phyloP scores from a whole-genome alignment of 2,888 invertebrate species.

The Timandra comae region DNA sequence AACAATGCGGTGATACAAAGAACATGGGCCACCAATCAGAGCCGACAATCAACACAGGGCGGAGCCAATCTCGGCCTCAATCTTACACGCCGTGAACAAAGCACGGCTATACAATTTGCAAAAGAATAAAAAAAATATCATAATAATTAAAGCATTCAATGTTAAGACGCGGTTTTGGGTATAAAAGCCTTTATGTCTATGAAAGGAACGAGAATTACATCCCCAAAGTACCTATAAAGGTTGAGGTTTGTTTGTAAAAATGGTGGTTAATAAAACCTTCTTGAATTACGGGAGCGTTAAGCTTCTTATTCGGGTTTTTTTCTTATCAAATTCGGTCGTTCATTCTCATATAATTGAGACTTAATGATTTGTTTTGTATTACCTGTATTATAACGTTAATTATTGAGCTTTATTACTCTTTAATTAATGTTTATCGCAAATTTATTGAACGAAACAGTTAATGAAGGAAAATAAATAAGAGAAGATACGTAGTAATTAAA shows the following conservation, averaged over 20 bases:
- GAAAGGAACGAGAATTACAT: constrained; percentile 25
- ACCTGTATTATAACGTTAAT: no score
- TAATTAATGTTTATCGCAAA: no score
- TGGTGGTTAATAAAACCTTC: constrained; percentile 13
- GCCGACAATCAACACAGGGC: constrained; percentile 48
- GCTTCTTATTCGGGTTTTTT: constrained; percentile 5
- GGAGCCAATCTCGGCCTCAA: constrained; percentile 55
- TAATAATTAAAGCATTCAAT: constrained; percentile 57
- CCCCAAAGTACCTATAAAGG: constrained; percentile 12
- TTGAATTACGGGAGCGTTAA: constrained; percentile 6
- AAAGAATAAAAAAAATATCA: constrained; percentile 48
- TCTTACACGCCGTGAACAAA: constrained; percentile 54
- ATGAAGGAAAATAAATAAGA: no score
- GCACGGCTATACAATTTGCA: constrained; percentile 53
- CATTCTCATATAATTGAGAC: no score
- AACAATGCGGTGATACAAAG: constrained; percentile 64
- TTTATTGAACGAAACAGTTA: no score
- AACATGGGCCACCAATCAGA: constrained; percentile 54
- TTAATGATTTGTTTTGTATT: no score
- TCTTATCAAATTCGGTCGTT: constrained; percentile 4
- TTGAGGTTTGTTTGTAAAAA: constrained; percentile 16
- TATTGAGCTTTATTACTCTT: no score
- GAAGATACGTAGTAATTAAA: no score
- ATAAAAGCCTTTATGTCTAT: constrained; percentile 26
- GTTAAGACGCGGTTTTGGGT: constrained; percentile 23